These are phyloP conservation scores for Gastrophryne carolinensis DNA, from an alignment of 2,797 vertebrate species.

Conservation along the genomic window DNA sequence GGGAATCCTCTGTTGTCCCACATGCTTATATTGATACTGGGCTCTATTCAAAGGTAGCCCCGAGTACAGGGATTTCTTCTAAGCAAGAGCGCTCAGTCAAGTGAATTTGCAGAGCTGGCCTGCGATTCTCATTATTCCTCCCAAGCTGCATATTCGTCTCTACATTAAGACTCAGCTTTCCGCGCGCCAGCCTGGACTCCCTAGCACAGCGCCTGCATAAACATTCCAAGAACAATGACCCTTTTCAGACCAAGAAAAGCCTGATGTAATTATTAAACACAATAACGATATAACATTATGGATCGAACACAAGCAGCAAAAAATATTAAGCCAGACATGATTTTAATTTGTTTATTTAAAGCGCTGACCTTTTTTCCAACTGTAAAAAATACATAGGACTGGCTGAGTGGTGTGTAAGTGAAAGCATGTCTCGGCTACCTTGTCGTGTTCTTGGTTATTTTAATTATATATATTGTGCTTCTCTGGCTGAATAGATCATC, in stretches of 20 bases:
- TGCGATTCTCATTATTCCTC: slow-evolving; percentile 45
- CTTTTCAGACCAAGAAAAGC: slow-evolving; percentile 41
- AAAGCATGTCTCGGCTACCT: neutral
- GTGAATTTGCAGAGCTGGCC: slow-evolving; percentile 47
- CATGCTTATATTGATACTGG: slow-evolving; percentile 45
- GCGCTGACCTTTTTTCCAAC: neutral
- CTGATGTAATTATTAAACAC: slow-evolving; percentile 32
- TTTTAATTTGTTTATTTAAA: neutral
- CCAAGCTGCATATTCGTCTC: slow-evolving; percentile 32
- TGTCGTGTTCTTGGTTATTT: neutral
- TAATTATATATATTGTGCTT: neutral
- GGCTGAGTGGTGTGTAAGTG: neutral
- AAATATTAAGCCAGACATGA: slow-evolving; percentile 16
- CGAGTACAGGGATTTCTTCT: slow-evolving; percentile 30
- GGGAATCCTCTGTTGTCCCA: slow-evolving; percentile 15
- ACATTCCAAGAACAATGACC: slow-evolving; percentile 41
- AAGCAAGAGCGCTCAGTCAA: slow-evolving; percentile 30
- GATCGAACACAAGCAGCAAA: slow-evolving; percentile 2
- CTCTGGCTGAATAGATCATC: too few relatives aligned
- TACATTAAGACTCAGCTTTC: slow-evolving; percentile 43
- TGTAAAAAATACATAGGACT: neutral
- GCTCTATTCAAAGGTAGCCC: slow-evolving; percentile 42
- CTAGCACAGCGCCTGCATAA: slow-evolving; percentile 42
- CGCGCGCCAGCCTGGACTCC: slow-evolving; percentile 11
- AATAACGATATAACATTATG: slow-evolving; percentile 1